A percentile compares a stretch with the other conserved stretches of the same genome.
Conservation (phyloP, 2,797 vertebrate genomes). For the Malacoctenus gilli region DNA sequence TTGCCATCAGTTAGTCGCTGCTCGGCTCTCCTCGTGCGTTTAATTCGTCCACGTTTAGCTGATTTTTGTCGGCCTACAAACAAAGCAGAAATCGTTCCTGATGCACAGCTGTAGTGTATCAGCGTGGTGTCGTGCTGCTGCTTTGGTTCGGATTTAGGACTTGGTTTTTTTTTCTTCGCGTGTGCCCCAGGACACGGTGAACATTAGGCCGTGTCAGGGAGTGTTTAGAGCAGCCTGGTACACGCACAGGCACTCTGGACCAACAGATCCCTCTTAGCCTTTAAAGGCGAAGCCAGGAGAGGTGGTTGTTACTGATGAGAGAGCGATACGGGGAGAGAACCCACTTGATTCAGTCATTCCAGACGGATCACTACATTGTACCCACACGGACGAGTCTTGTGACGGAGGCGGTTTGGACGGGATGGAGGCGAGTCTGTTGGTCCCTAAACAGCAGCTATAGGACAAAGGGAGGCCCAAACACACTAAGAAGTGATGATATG, state of each 20-base stretch:
- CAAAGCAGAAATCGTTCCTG: constrained; percentile 19
- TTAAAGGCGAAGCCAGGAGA: constrained; percentile 69
- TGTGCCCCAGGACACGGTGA: constrained; percentile 66
- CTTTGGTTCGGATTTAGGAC: constrained; percentile 7
- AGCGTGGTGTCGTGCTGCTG: constrained; percentile 5
- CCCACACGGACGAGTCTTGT: no score
- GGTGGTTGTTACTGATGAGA: constrained; percentile 44
- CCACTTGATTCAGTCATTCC: no score
- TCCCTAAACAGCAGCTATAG: no score
- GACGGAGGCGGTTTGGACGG: no score
- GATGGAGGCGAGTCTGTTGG: no score
- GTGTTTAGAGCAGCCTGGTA: constrained; percentile 71
- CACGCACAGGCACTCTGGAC: constrained; percentile 55
- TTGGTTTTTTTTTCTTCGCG: constrained; percentile 48
- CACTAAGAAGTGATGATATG: no score
- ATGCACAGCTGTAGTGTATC: constrained; percentile 24
- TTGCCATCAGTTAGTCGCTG: constrained; percentile 44
- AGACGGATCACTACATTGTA: no score
- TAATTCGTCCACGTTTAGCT: constrained; percentile 24
- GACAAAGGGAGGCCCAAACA: no score
- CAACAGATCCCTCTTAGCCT: constrained; percentile 60
- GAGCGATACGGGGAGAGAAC: no score
- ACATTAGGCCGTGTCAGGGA: constrained; percentile 66
- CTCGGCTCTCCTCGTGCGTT: constrained; percentile 39
- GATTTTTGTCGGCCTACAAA: constrained; percentile 20